These are phyloP conservation scores for Pampus argenteus DNA, from an alignment of 2,797 vertebrate species.

Conservation along the genomic window DNA sequence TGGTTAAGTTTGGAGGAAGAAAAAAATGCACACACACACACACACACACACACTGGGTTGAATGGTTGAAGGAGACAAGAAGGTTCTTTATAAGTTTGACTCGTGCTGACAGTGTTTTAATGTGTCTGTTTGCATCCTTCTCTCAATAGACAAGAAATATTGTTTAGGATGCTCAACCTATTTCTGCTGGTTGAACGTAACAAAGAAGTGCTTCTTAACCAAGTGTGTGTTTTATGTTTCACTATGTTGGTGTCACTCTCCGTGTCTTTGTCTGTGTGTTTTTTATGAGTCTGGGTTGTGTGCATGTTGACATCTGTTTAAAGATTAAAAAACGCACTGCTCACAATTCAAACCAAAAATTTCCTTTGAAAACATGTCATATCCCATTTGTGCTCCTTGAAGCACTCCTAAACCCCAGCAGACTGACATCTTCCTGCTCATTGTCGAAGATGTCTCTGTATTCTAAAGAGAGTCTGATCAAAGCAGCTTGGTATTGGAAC, in stretches of 20 bases:
- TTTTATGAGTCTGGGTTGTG: slow-evolving; percentile 23
- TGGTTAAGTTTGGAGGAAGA: too few species aligned
- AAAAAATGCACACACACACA: too few species aligned
- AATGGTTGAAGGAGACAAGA: background rate
- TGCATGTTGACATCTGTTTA: slow-evolving; percentile 18
- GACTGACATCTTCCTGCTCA: slow-evolving; percentile 52
- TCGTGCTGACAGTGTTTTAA: slow-evolving; percentile 14
- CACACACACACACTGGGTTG: too few species aligned
- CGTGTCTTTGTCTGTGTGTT: slow-evolving; percentile 10
- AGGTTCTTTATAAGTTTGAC: slow-evolving; percentile 11
- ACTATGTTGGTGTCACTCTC: slow-evolving; percentile 19
- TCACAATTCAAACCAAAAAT: slow-evolving; percentile 47
- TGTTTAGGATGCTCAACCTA: slow-evolving; percentile 12
- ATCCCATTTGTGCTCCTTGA: slow-evolving; percentile 55
- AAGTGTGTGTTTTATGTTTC: slow-evolving; percentile 17
- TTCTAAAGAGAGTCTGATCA: slow-evolving; percentile 66
- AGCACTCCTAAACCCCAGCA: slow-evolving; percentile 52
- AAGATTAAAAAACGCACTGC: background rate
- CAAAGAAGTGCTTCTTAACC: slow-evolving; percentile 15
- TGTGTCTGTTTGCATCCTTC: slow-evolving; percentile 23
- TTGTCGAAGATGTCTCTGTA: slow-evolving; percentile 57
- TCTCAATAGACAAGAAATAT: slow-evolving; percentile 11
- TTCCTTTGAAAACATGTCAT: slow-evolving; percentile 61
- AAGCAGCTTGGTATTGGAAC: slow-evolving; percentile 53
- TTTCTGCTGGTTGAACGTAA: slow-evolving; percentile 17